These are phyloP conservation scores for Rhynchonycteris naso DNA, from an alignment of 2,797 vertebrate species.

Conservation along the genomic window DNA sequence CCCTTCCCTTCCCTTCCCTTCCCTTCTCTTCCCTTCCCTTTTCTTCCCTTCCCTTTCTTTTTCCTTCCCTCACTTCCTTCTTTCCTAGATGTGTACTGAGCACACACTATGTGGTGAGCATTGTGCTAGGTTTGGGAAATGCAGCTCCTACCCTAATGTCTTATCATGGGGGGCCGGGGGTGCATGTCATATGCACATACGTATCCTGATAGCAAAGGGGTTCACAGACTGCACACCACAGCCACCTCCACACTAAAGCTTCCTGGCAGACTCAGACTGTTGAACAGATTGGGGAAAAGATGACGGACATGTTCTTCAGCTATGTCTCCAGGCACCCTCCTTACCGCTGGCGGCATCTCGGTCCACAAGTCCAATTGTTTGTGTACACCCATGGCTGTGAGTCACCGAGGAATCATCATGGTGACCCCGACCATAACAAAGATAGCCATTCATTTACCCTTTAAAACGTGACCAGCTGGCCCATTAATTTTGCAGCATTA, in stretches of 20 bases:
- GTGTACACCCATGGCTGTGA: conserved; percentile 11
- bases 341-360: rapidly evolving
- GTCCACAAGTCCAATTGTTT: not conserved
- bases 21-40: not conserved
- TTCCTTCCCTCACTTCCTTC: too few species aligned
- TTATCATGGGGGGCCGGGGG: rapidly evolving
- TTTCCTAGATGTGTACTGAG: not conserved
- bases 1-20: rapidly evolving
- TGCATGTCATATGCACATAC: rapidly evolving
- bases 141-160: rapidly evolving
- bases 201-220: not conserved
- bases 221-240: rapidly evolving
- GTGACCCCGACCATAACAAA: conserved; percentile 50
- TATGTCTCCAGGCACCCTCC: rapidly evolving
- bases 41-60: rapidly evolving
- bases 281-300: not conserved
- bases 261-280: not conserved
- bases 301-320: rapidly evolving
- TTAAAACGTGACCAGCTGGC: conserved; percentile 65
- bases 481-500: conserved; percentile 72
- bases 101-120: not conserved
- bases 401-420: conserved; percentile 58
- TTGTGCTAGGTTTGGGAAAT: not conserved
- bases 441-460: conserved; percentile 63
- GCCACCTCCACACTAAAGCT: not conserved